Evolutionary conservation across 2,797 vertebrate species (phyloP).

Genomic region (Diplodus sargus): DNA sequence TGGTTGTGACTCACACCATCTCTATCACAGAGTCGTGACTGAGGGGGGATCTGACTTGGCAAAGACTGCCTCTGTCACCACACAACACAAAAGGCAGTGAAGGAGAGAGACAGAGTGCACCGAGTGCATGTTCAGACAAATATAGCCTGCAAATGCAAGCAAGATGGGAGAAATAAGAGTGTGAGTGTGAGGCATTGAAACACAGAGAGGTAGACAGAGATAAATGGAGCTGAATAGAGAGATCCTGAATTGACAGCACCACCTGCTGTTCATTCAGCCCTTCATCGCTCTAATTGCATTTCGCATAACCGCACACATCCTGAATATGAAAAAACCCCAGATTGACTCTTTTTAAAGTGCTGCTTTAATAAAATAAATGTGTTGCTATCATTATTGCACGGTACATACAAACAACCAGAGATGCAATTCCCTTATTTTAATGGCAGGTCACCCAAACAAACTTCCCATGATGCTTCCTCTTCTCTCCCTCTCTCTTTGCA

Average conservation of each 20-base stretch:
- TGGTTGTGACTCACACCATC: conserved; percentile 61
- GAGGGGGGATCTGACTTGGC: conserved; percentile 42
- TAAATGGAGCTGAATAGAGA: conserved; percentile 30
- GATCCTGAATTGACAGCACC: conserved; percentile 33
- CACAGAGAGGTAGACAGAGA: conserved; percentile 15
- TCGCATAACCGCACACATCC: conserved; percentile 14
- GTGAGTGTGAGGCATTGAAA: not conserved
- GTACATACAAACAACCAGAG: not conserved
- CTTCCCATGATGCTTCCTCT: not conserved
- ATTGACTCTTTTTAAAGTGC: not conserved
- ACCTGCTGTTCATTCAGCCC: conserved; percentile 55
- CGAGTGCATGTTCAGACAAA: not conserved
- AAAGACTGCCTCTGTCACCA: conserved; percentile 42
- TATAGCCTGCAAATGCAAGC: conserved; percentile 3
- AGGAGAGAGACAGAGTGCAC: not conserved
- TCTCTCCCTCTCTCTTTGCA: not conserved
- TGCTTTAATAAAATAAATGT: conserved; percentile 43
- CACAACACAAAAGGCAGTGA: conserved; percentile 10
- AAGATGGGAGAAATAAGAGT: not conserved
- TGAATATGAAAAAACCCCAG: conserved; percentile 2
- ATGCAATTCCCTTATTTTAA: not conserved
- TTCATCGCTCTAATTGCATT: conserved; percentile 7
- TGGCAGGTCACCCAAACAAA: not conserved
- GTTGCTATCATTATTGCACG: conserved; percentile 14
- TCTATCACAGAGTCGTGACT: conserved; percentile 75